Conservation (phyloP, 2,113 vertebrate species). For the Spilogale gracilis region DNA sequence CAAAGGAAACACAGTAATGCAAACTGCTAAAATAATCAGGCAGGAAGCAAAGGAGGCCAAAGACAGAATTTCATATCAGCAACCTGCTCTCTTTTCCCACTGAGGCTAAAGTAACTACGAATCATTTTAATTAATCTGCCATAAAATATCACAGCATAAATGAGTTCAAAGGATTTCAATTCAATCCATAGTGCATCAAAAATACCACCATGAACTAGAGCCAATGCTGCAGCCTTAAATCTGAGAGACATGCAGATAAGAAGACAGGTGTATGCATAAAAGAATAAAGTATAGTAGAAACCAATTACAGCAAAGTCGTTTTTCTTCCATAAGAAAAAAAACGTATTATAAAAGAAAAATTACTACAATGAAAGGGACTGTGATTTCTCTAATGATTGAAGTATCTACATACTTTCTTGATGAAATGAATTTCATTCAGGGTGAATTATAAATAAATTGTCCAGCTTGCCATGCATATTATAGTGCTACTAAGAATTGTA, state of each 20-base stretch:
- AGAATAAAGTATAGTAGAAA: slow-evolving; percentile 84
- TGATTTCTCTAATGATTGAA: slow-evolving; percentile 86
- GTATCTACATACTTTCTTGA: slow-evolving; percentile 79
- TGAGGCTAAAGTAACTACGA: slow-evolving; percentile 79
- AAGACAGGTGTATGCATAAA: slow-evolving; percentile 84
- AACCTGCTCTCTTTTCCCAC: slow-evolving; percentile 67
- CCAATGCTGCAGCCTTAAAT: slow-evolving; percentile 82
- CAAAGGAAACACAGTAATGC: slow-evolving; percentile 60
- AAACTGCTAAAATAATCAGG: slow-evolving; percentile 74
- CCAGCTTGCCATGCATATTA: slow-evolving; percentile 76
- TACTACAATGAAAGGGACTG: slow-evolving; percentile 80
- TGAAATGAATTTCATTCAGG: slow-evolving; percentile 78
- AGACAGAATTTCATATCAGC: slow-evolving; percentile 77
- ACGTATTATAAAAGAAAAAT: slow-evolving; percentile 85
- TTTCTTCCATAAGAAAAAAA: slow-evolving; percentile 83
- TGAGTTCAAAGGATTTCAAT: slow-evolving; percentile 86
- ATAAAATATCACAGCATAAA: slow-evolving; percentile 85
- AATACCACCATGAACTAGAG: slow-evolving; percentile 77
- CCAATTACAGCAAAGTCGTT: slow-evolving; percentile 85
- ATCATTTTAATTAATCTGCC: slow-evolving; percentile 89
- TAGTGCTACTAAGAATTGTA: slow-evolving; percentile 76
- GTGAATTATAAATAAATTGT: slow-evolving; percentile 86
- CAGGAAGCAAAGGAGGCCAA: slow-evolving; percentile 63
- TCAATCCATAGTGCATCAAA: slow-evolving; percentile 81
- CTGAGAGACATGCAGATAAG: slow-evolving; percentile 81